These are phyloP conservation scores for Chelonus formosanus DNA, from an alignment of 2,888 invertebrate species.

Conservation along the genomic window DNA sequence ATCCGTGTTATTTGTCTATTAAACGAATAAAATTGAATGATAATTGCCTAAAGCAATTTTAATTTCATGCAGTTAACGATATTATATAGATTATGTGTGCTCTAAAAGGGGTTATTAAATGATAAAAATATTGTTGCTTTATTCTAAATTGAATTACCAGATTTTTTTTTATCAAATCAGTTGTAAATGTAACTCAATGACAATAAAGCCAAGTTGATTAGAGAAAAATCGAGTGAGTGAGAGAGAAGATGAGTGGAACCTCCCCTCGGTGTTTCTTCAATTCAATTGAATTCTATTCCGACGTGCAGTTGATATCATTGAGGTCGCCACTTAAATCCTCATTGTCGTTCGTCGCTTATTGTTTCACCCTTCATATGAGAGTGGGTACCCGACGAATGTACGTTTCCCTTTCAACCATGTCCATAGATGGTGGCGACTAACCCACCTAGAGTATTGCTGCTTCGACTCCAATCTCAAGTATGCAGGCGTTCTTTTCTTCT, in stretches of 20 bases:
- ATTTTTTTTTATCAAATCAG: slow-evolving; percentile 14
- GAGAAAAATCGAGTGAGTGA: slow-evolving; percentile 19
- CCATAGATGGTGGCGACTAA: slow-evolving; percentile 5
- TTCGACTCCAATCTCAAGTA: slow-evolving; percentile 3
- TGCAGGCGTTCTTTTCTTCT: slow-evolving; percentile 11
- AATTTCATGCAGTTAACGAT: slow-evolving; percentile 26
- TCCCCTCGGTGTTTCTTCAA: slow-evolving; percentile 60
- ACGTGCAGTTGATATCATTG: slow-evolving; percentile 65
- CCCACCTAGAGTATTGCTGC: slow-evolving; percentile 4
- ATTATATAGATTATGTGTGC: slow-evolving; percentile 49
- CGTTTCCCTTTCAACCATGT: slow-evolving; percentile 55
- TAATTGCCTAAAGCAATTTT: no score
- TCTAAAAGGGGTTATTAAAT: neutral
- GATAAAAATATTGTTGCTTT: slow-evolving; percentile 14
- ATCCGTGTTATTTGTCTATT: no score
- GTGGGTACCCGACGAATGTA: slow-evolving; percentile 54
- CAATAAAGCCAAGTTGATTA: slow-evolving; percentile 33
- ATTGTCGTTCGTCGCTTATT: slow-evolving; percentile 65
- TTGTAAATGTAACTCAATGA: slow-evolving; percentile 42
- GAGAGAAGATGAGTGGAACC: slow-evolving; percentile 45
- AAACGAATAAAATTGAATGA: no score
- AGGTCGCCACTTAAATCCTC: slow-evolving; percentile 65
- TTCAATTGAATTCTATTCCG: slow-evolving; percentile 65
- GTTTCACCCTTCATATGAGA: slow-evolving; percentile 61
- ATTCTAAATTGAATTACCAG: neutral